Conservation (phyloP, 1,140 invertebrate species). For the Cydia splendana region DNA sequence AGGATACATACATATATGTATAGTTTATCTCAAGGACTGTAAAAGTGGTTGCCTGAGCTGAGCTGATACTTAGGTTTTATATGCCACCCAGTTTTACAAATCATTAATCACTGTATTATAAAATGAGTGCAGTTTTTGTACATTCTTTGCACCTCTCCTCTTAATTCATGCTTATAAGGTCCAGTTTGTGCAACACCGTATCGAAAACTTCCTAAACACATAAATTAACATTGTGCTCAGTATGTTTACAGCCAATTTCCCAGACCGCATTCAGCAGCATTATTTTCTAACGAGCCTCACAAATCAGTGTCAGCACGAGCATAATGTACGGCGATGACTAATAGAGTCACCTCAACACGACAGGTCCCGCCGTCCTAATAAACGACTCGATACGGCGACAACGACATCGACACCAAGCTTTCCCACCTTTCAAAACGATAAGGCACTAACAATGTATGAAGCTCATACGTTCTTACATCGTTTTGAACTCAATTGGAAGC, state of each 20-base stretch:
- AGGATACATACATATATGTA: too few species aligned
- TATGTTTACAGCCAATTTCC: constrained; percentile 35
- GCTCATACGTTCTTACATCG: background rate
- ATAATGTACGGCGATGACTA: constrained; percentile 43
- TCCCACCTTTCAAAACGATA: background rate
- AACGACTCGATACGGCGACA: constrained; percentile 70
- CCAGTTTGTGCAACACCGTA: background rate
- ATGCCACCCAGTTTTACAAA: too few species aligned
- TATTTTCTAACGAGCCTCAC: constrained; percentile 29
- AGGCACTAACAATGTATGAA: background rate
- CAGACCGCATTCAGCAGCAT: constrained; percentile 26
- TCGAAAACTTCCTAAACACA: background rate
- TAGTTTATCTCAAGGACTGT: too few species aligned
- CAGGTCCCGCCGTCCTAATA: constrained; percentile 72
- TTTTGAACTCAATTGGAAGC: background rate
- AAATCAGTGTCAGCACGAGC: constrained; percentile 23
- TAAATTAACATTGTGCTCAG: constrained; percentile 3
- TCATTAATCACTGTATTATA: too few species aligned
- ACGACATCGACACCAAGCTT: constrained; percentile 45
- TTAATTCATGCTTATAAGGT: constrained; percentile 30
- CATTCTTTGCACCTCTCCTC: background rate
- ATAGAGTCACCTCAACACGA: constrained; percentile 45
- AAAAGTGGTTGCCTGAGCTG: too few species aligned
- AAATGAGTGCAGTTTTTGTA: background rate
- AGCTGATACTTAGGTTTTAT: too few species aligned